phyloP scores from a whole-genome alignment of 2,888 invertebrate genomes.

The Macrosoma leucophasiata region DNA sequence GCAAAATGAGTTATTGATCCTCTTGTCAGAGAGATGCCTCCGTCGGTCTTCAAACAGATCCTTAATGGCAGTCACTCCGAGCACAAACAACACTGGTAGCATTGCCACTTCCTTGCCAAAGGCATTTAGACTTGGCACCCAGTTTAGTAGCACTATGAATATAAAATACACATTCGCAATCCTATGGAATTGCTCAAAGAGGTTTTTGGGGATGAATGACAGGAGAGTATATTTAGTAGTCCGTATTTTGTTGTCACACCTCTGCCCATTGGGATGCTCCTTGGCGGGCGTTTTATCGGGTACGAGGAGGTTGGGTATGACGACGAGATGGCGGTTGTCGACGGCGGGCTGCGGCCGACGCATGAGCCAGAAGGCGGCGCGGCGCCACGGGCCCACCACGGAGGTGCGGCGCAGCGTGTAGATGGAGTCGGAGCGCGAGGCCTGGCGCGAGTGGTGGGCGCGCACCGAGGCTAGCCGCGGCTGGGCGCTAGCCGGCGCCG shows the following conservation, averaged over 20 bases:
- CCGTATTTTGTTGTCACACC: slow-evolving; percentile 89
- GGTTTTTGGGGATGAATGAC: slow-evolving; percentile 96
- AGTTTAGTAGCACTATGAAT: slow-evolving; percentile 96
- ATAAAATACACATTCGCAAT: slow-evolving; percentile 99
- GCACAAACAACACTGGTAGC: slow-evolving; percentile 95
- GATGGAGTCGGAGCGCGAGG: slow-evolving; percentile 91
- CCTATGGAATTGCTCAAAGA: slow-evolving; percentile 97
- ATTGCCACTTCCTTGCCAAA: slow-evolving; percentile 97
- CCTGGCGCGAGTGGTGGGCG: slow-evolving; percentile 87
- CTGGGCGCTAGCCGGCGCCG: slow-evolving; percentile 53
- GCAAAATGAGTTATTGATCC: slow-evolving; percentile 95
- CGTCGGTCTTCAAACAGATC: slow-evolving; percentile 96
- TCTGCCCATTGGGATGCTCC: slow-evolving; percentile 89
- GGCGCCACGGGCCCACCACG: slow-evolving; percentile 83
- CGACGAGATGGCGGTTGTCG: slow-evolving; percentile 81
- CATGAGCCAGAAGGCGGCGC: slow-evolving; percentile 77
- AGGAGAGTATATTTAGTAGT: slow-evolving; percentile 96
- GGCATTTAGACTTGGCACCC: slow-evolving; percentile 95
- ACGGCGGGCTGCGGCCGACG: slow-evolving; percentile 78
- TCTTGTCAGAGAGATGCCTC: slow-evolving; percentile 91
- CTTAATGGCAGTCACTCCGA: slow-evolving; percentile 95
- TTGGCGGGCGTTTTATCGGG: slow-evolving; percentile 86
- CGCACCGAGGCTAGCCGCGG: slow-evolving; percentile 66
- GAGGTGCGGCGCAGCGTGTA: slow-evolving; percentile 88
- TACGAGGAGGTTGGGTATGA: slow-evolving; percentile 91